These are phyloP conservation scores for Penaeus vannamei DNA, from an alignment of 1,140 invertebrate genomes.

Conservation along the genomic window DNA sequence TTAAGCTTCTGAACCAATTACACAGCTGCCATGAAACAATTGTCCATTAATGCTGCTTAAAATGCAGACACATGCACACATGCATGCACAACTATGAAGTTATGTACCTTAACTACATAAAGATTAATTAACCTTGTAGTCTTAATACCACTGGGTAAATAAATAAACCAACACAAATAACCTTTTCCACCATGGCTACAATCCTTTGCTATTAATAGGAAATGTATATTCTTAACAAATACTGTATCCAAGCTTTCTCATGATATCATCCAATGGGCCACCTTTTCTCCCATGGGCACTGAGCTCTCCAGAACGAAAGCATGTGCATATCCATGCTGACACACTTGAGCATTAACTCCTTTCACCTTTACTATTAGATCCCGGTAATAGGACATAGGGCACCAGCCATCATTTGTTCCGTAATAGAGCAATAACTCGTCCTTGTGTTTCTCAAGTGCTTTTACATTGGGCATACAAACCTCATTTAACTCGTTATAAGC, in stretches of 20 bases:
- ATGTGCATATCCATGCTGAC: constrained; percentile 33
- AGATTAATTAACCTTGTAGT: too few relatives aligned
- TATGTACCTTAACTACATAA: too few relatives aligned
- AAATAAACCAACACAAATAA: too few relatives aligned
- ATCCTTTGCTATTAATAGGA: too few relatives aligned
- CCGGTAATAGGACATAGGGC: constrained; percentile 20
- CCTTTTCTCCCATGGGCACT: constrained; percentile 4
- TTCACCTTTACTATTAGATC: constrained; percentile 11
- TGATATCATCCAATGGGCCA: constrained; percentile 25
- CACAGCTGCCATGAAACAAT: too few relatives aligned
- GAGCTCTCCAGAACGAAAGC: constrained; percentile 45
- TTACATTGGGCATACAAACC: constrained; percentile 8
- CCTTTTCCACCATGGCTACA: too few relatives aligned
- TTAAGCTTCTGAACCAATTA: too few relatives aligned
- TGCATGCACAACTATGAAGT: too few relatives aligned
- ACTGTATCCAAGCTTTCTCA: neutral
- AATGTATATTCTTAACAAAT: too few relatives aligned
- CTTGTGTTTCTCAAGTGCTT: constrained; percentile 19
- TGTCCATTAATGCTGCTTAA: too few relatives aligned
- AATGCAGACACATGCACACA: too few relatives aligned
- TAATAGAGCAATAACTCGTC: constrained; percentile 43
- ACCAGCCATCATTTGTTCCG: constrained; percentile 43
- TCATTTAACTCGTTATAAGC: constrained; percentile 31
- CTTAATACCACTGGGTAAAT: too few relatives aligned
- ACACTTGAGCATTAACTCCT: constrained; percentile 26